A percentile compares a stretch with the other conserved stretches of the same genome.
Conservation (phyloP, 2,797 vertebrate species). For the Xiphorhynchus erythropygius region DNA sequence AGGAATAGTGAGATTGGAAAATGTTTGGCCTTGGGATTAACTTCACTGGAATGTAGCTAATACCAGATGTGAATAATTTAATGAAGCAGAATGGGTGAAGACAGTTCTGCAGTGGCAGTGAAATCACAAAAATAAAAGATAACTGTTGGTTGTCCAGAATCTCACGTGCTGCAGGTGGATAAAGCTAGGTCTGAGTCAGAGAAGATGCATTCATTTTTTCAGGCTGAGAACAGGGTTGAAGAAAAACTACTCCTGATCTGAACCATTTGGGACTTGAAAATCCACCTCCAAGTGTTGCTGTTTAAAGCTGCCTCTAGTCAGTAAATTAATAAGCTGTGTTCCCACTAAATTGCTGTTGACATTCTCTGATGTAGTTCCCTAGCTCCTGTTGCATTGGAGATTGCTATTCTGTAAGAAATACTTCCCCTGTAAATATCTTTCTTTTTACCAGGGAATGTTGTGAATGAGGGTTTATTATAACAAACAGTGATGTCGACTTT, state of each 20-base stretch:
- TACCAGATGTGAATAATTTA: constrained; percentile 26
- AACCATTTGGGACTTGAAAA: background rate
- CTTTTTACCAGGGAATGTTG: background rate
- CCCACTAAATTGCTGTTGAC: background rate
- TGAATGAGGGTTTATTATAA: background rate
- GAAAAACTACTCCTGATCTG: background rate
- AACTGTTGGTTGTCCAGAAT: background rate
- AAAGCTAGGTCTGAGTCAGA: background rate
- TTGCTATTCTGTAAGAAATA: background rate
- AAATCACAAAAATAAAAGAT: constrained; percentile 23
- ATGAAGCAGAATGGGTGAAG: background rate
- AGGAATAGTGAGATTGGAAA: background rate
- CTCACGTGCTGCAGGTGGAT: background rate
- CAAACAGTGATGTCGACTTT: background rate
- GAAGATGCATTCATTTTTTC: background rate
- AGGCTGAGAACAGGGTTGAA: background rate
- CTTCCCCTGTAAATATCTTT: background rate
- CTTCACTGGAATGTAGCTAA: background rate
- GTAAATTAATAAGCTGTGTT: background rate
- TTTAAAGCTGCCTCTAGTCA: background rate
- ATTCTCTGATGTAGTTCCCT: background rate
- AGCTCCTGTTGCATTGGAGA: background rate
- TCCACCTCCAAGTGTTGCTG: background rate
- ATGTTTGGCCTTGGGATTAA: background rate
- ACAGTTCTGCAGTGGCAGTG: constrained; percentile 7